Evolutionary conservation across 23 tunicate species (phyloP).

Genomic region (Diplosoma virens): DNA sequence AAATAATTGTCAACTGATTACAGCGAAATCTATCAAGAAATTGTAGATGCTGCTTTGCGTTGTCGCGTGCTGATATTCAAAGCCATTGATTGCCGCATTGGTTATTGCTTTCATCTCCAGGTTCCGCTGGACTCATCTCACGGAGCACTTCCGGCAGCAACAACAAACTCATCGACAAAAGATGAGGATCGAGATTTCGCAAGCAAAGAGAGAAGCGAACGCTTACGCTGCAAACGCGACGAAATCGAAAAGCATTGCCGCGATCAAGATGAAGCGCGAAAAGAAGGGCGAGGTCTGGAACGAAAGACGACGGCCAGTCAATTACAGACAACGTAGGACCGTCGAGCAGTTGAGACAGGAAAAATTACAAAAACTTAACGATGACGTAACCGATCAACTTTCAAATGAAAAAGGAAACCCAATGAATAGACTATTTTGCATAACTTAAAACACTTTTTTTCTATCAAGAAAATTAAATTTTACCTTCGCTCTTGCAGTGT

Average conservation of each 20-base stretch:
- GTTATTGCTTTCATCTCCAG: slow-evolving; percentile 4
- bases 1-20: too few relatives aligned
- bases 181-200: slow-evolving; percentile 65
- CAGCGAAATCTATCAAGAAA: too few relatives aligned
- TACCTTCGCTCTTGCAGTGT: too few relatives aligned
- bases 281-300: slow-evolving; percentile 58
- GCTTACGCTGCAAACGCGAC: slow-evolving; percentile 61
- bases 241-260: slow-evolving; percentile 44
- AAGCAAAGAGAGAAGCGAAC: slow-evolving; percentile 70
- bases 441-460: too few relatives aligned
- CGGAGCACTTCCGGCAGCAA: slow-evolving; percentile 60
- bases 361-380: slow-evolving; percentile 5
- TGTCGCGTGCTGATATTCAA: too few relatives aligned
- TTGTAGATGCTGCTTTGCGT: too few relatives aligned
- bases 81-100: too few relatives aligned
- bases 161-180: slow-evolving; percentile 41
- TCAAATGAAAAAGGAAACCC: too few relatives aligned
- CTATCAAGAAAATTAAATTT: too few relatives aligned
- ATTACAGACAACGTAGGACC: slow-evolving; percentile 77
- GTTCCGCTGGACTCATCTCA: slow-evolving; percentile 82
- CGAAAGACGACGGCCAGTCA: slow-evolving; percentile 30
- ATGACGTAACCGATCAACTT: not conserved
- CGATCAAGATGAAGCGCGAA: slow-evolving; percentile 60
- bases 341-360: slow-evolving; percentile 68
- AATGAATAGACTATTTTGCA: too few relatives aligned